Percentiles rank a stretch among this genome's conserved stretches.
phyloP scores from a whole-genome alignment of 2,888 invertebrate genomes.

The Cosmia pyralina region DNA sequence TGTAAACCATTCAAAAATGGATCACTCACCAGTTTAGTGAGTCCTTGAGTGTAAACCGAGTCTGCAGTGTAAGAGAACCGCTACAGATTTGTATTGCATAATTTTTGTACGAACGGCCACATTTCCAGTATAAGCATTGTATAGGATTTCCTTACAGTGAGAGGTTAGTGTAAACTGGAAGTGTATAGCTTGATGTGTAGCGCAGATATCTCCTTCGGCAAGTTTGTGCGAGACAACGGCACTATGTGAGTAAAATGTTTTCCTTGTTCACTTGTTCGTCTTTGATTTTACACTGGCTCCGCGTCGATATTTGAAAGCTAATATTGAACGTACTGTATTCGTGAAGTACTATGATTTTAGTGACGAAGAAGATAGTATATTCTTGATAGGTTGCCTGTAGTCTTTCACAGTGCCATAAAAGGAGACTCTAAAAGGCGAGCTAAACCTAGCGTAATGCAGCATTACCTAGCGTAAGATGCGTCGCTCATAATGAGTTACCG shows the following conservation, averaged over 20 bases:
- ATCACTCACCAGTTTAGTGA: slow-evolving; percentile 4
- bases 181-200: no score
- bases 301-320: slow-evolving; percentile 69
- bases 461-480: neutral
- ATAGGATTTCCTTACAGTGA: no score
- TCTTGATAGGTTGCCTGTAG: neutral
- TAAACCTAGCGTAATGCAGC: neutral
- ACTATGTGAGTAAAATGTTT: slow-evolving; percentile 74
- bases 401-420: neutral
- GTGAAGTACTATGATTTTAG: slow-evolving; percentile 6
- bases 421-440: no score
- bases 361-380: slow-evolving; percentile 20
- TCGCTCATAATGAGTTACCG: slow-evolving; percentile 2
- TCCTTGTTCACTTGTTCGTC: slow-evolving; percentile 70
- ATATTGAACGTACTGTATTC: slow-evolving; percentile 65
- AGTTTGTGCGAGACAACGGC: slow-evolving; percentile 68
- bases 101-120: no score
- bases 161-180: no score
- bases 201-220: slow-evolving; percentile 60
- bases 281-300: slow-evolving; percentile 68
- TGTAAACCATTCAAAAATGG: neutral
- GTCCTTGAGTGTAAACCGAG: slow-evolving; percentile 12
- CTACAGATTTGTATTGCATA: slow-evolving; percentile 54
- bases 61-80: slow-evolving; percentile 12
- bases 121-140: no score